Conservation (phyloP, 1,140 invertebrate species). For the Aphidius gifuensis region DNA sequence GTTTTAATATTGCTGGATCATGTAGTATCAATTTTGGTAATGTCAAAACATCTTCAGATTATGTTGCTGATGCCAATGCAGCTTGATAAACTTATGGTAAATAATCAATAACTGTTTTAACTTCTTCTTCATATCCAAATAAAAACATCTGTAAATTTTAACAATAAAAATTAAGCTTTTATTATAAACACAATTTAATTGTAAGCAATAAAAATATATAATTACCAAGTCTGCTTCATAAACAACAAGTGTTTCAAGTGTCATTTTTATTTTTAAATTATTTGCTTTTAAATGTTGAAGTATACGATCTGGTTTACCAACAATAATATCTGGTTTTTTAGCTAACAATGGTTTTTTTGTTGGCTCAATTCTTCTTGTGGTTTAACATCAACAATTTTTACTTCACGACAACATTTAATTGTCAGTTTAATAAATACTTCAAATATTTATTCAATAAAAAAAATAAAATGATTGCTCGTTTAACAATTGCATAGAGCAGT, state of each 20-base stretch:
- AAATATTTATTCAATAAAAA: no score
- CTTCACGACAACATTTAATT: constrained; percentile 78
- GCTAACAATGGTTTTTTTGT: constrained; percentile 73
- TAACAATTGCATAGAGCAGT: constrained; percentile 83
- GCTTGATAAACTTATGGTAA: constrained; percentile 86
- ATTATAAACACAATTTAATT: no score
- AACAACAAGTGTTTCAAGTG: constrained; percentile 83
- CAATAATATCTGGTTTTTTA: constrained; percentile 87
- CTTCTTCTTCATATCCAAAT: constrained; percentile 94
- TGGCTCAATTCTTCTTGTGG: constrained; percentile 67
- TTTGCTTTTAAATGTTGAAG: constrained; percentile 79
- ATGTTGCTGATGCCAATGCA: constrained; percentile 92
- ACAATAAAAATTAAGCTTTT: background rate
- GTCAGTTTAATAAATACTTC: constrained; percentile 72
- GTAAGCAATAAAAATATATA: background rate
- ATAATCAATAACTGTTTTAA: constrained; percentile 77
- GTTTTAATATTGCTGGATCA: constrained; percentile 89
- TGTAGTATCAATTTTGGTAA: constrained; percentile 90
- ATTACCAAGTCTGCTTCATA: constrained; percentile 91
- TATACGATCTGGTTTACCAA: constrained; percentile 84
- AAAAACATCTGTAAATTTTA: constrained; percentile 65
- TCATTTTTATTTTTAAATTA: constrained; percentile 75
- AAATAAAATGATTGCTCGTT: constrained; percentile 66
- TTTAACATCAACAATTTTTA: constrained; percentile 81
- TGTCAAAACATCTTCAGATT: constrained; percentile 87